phyloP scores from a whole-genome alignment of 2,113 vertebrate species.

The Marcusenius ussheri region DNA sequence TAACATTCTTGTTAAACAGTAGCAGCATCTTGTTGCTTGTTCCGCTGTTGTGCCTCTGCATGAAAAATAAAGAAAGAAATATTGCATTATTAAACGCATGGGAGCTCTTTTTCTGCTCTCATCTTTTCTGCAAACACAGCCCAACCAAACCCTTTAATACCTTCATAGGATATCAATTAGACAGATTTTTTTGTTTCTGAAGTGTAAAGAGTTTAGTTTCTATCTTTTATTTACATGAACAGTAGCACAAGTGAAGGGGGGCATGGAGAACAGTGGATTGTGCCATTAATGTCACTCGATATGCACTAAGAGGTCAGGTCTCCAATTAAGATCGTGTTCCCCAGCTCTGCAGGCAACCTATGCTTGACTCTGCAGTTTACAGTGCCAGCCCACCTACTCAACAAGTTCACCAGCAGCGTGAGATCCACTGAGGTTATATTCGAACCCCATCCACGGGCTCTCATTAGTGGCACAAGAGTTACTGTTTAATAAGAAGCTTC shows the following conservation, averaged over 20 bases:
- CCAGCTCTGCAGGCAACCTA: not conserved
- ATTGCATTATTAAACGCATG: not conserved
- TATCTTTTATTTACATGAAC: slow-evolving; percentile 9
- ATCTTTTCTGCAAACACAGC: not conserved
- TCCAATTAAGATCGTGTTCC: not conserved
- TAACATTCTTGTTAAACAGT: not conserved
- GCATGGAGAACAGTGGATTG: not conserved
- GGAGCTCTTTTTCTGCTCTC: not conserved
- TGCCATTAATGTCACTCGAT: not conserved
- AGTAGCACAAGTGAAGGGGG: not conserved
- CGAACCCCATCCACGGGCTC: not conserved
- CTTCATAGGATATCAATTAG: no score
- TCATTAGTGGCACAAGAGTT: not conserved
- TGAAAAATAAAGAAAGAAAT: not conserved
- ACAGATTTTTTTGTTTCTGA: not conserved
- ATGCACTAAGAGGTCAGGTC: not conserved
- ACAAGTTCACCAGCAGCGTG: not conserved
- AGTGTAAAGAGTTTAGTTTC: slow-evolving; percentile 1
- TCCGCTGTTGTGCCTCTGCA: not conserved
- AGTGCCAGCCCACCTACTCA: not conserved
- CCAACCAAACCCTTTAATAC: not conserved
- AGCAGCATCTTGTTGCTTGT: not conserved
- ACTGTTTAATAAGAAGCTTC: not conserved
- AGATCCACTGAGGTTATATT: no score
- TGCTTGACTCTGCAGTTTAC: not conserved